phyloP scores from a whole-genome alignment of 2,797 vertebrate genomes.

The Myotis pilosus region DNA sequence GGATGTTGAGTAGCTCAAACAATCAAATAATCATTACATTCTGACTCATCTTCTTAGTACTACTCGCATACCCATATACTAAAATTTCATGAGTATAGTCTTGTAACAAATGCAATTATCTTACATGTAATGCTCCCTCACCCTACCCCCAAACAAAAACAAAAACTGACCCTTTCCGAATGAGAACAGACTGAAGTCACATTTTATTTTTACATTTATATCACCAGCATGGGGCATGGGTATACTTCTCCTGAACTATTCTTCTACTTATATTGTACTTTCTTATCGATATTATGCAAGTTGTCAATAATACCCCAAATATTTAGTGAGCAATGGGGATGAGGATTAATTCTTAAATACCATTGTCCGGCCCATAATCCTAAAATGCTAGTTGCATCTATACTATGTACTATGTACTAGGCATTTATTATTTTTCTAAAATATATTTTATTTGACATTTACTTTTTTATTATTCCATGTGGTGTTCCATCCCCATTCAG shows the following conservation, averaged over 20 bases:
- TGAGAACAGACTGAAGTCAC: not conserved
- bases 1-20: not conserved
- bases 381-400: not conserved
- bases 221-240: fast-evolving
- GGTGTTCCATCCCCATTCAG: not conserved
- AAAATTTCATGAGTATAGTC: not conserved
- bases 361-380: not conserved
- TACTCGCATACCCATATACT: not conserved
- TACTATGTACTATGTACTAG: not conserved
- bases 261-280: not conserved
- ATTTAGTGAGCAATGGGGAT: not conserved
- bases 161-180: not conserved
- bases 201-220: not conserved
- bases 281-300: not conserved
- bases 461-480: not conserved
- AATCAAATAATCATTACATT: not conserved
- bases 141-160: too few species aligned
- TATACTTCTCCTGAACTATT: not conserved
- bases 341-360: not conserved
- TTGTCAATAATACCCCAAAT: not conserved
- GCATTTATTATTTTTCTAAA: not conserved
- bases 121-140: not conserved
- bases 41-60: not conserved
- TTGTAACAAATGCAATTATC: not conserved
- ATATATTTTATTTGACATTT: not conserved